Conservation (phyloP, 2,113 vertebrate species). For the Aplodontia rufa region DNA sequence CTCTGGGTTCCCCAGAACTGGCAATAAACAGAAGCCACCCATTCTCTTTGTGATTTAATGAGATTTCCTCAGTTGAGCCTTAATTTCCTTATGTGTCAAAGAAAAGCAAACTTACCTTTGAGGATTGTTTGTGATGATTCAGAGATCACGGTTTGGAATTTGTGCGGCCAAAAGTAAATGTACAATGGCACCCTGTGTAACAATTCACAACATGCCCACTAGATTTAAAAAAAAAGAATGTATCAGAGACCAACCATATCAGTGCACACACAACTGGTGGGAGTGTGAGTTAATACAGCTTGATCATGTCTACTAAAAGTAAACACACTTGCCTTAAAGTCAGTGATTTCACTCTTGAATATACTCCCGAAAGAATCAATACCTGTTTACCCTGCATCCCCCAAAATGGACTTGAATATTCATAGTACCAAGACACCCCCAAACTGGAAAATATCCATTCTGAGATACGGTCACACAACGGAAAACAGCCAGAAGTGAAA, state of each 20-base stretch:
- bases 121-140: background rate
- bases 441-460: background rate
- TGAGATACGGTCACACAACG: background rate
- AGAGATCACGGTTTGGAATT: background rate
- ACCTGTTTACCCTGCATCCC: background rate
- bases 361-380: background rate
- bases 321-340: background rate
- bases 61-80: background rate
- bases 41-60: background rate
- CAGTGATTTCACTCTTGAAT: background rate
- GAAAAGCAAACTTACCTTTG: background rate
- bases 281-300: background rate
- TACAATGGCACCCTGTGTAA: background rate
- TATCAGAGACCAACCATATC: background rate
- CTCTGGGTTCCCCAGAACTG: background rate
- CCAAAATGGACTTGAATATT: background rate
- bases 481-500: background rate
- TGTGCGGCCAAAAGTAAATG: background rate
- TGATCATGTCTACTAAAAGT: background rate
- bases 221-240: background rate
- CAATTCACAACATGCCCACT: background rate
- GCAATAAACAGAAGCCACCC: background rate
- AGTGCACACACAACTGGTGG: background rate
- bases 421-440: background rate
- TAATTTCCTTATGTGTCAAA: background rate